Evolutionary conservation across 2,113 vertebrate genomes (phyloP).

Genomic region (Caranx melampygus): DNA sequence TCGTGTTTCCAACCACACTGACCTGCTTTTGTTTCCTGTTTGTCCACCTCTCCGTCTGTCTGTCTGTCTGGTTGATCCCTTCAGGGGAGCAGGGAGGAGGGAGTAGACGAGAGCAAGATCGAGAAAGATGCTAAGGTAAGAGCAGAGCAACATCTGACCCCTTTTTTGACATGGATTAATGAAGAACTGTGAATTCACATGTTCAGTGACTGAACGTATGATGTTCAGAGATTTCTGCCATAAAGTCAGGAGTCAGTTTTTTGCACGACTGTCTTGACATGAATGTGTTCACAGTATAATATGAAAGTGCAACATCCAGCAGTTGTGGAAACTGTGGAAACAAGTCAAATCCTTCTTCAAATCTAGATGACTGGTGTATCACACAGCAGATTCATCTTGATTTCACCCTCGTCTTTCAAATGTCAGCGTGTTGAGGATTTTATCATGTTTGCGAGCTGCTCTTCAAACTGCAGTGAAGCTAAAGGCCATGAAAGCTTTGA

Average conservation of each 20-base stretch:
- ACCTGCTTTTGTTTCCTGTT: constrained; percentile 47
- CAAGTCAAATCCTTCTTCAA: neutral
- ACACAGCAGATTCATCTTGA: neutral
- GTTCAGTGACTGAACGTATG: no score
- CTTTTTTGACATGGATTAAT: neutral
- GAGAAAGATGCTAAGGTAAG: constrained; percentile 95
- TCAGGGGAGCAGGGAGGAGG: constrained; percentile 90
- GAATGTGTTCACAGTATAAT: no score
- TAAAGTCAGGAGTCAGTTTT: no score
- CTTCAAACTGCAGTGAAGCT: neutral
- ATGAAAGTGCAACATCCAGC: neutral
- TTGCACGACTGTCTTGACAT: no score
- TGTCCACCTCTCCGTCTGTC: constrained; percentile 24
- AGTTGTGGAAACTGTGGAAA: neutral
- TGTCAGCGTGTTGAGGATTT: constrained; percentile 24
- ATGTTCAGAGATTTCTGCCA: no score
- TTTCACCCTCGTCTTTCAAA: constrained; percentile 21
- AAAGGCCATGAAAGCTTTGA: constrained; percentile 34
- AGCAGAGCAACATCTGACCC: neutral
- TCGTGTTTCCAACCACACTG: constrained; percentile 29
- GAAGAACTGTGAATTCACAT: no score
- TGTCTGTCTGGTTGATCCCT: neutral
- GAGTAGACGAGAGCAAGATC: constrained; percentile 84
- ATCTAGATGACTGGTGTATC: neutral
- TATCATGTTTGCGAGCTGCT: neutral